Evolutionary conservation across 1,140 invertebrate species (phyloP).

Genomic region (Zaprionus ghesquierei): DNA sequence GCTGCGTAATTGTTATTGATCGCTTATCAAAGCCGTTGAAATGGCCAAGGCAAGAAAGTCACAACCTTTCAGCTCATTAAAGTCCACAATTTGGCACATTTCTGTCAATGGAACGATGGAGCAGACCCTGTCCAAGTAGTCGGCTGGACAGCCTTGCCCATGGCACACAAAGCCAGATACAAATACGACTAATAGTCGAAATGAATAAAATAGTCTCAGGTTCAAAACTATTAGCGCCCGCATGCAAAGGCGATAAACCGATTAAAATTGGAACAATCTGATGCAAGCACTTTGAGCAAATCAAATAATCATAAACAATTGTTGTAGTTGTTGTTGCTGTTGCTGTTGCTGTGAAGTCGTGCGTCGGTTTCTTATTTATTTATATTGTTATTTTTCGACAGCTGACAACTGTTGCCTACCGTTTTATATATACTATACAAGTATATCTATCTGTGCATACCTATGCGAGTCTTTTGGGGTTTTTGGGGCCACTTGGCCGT

Average conservation of each 20-base stretch:
- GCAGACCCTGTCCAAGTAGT: slow-evolving; percentile 21
- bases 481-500: slow-evolving; percentile 45
- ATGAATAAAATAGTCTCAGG: slow-evolving; percentile 26
- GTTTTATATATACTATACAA: slow-evolving; percentile 16
- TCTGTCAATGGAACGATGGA: slow-evolving; percentile 20
- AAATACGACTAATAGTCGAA: background rate
- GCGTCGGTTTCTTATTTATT: background rate
- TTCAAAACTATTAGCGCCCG: slow-evolving; percentile 54
- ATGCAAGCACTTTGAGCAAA: slow-evolving; percentile 44
- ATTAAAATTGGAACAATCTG: slow-evolving; percentile 58
- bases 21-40: slow-evolving; percentile 41
- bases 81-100: slow-evolving; percentile 22
- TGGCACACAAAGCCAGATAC: slow-evolving; percentile 47
- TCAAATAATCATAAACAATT: slow-evolving; percentile 40
- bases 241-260: slow-evolving; percentile 49
- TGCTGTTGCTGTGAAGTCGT: background rate
- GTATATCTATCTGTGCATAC: background rate
- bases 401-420: slow-evolving; percentile 52
- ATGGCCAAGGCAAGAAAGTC: slow-evolving; percentile 41
- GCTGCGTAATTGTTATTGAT: slow-evolving; percentile 6
- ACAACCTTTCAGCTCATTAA: slow-evolving; percentile 17
- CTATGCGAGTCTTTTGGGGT: slow-evolving; percentile 1
- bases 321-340: slow-evolving; percentile 16
- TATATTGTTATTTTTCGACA: slow-evolving; percentile 36
- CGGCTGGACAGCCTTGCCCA: slow-evolving; percentile 29